These are phyloP conservation scores for Alfaro cultratus DNA, from an alignment of 2,797 vertebrate species.

Conservation along the genomic window DNA sequence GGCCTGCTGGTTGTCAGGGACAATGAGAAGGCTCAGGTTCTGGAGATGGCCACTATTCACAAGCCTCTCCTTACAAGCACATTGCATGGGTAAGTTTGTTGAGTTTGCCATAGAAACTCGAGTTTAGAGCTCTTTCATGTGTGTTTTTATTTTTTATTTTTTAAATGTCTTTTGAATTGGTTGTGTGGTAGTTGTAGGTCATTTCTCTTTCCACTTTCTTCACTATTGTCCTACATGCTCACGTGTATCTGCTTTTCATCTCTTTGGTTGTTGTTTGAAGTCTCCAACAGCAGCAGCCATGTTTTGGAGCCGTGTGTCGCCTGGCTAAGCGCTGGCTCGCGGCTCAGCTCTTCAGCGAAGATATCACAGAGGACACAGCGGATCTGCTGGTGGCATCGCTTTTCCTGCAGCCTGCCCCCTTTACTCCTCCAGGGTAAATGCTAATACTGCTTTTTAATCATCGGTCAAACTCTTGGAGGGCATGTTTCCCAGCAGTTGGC, in stretches of 20 bases:
- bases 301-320: conserved; percentile 88
- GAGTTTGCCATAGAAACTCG: background rate
- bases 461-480: background rate
- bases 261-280: conserved; percentile 63
- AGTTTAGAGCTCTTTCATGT: background rate
- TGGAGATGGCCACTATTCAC: conserved; percentile 88
- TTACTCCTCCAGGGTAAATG: conserved; percentile 88
- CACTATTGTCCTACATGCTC: background rate
- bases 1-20: conserved; percentile 89
- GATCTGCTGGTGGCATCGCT: conserved; percentile 91
- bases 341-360: conserved; percentile 87
- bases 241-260: background rate
- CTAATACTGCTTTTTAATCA: background rate
- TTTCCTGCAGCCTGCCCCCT: conserved; percentile 91
- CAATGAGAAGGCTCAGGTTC: conserved; percentile 85
- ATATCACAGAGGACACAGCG: conserved; percentile 87
- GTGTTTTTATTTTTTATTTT: background rate
- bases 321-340: conserved; percentile 95
- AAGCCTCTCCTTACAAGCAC: conserved; percentile 90
- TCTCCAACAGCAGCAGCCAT: conserved; percentile 92
- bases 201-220: conserved; percentile 2
- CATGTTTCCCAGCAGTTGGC: conserved; percentile 12
- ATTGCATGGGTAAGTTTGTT: conserved; percentile 87
- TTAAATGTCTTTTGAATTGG: background rate
- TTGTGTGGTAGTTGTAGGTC: background rate